Base-by-base conservation (phyloP, 2,888 invertebrate genomes). In the Ischnus inquisitorius region DNA sequence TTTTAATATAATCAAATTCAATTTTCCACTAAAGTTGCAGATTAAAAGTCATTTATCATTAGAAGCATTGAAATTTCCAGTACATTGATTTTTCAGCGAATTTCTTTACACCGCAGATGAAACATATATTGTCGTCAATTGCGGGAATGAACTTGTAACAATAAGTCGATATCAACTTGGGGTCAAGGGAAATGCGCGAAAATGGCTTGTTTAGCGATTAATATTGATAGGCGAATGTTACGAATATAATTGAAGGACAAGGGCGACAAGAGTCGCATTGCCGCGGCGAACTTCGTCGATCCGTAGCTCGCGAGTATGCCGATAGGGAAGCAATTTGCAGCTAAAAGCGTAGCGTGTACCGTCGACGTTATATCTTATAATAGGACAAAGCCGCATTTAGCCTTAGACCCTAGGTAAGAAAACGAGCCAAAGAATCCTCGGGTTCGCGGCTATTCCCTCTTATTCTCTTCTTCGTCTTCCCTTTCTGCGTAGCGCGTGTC, bases 381-480 rank as follows among this genome's bases (percentile, higher is more conserved):
- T 84, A 84, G 77, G 83, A 74, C 80, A 74, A 78, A 78, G 77
- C 80, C 76, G 77, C 64, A 68, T 84, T 84, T 84, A 80, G 83
- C 83, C 57, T 75, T 79, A 84, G 77, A 78, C 22, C 54, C 72
- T 74, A 64, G 64, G 72, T 80, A 62, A 69, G 77, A 77, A 77
- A 77, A 81, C 83, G 75, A 65, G 83, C 76, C 71, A 83, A 79
- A 76, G 57, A 75, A 75, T 79, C 64, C 43, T 69, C 74, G 28
- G 60, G 41, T 75, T 54, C 41, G 34, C 43, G 43, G 28, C 72
- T 74, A 48, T 64, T 75, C 19, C 74, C 19, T 48, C 43, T 28
- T 60, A 68, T 54, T 41, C 62, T 68, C 67, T 25, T 41, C n/a
- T n/a, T n/a, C n/a, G n/a, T n/a, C n/a, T 41, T n/a, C 51, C 57